These are phyloP conservation scores for Calephelis perditalis DNA, from an alignment of 2,888 invertebrate genomes.

Conservation along the genomic window DNA sequence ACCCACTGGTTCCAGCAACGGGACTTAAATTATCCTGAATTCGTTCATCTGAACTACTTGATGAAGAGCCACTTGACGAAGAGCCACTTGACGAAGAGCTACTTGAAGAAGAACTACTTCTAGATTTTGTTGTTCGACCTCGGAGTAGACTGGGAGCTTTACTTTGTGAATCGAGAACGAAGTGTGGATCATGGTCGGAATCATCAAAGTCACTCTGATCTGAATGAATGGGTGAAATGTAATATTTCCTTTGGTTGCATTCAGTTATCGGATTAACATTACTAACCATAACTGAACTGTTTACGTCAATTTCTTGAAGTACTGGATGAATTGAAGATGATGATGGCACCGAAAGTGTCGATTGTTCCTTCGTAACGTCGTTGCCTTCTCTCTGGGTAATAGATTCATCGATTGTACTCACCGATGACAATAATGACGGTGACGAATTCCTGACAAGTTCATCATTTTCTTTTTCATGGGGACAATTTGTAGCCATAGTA, in stretches of 20 bases:
- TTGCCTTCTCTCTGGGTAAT: too few species aligned
- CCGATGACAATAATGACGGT: too few species aligned
- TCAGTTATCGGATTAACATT: conserved; percentile 18
- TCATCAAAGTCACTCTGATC: conserved; percentile 2
- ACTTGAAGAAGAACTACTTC: conserved; percentile 24
- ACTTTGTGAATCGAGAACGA: conserved; percentile 1
- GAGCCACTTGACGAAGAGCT: conserved; percentile 19
- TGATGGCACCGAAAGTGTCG: too few species aligned
- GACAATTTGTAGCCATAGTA: too few species aligned
- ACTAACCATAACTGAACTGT: neutral
- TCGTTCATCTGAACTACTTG: neutral
- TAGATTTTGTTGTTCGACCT: conserved; percentile 21
- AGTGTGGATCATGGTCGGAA: conserved; percentile 8
- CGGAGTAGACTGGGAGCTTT: conserved; percentile 20
- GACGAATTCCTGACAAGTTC: too few species aligned
- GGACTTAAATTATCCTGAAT: conserved; percentile 6
- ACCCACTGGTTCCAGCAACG: conserved; percentile 2
- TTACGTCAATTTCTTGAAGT: conserved; percentile 3
- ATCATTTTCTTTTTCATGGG: too few species aligned
- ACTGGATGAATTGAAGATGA: conserved; percentile 5
- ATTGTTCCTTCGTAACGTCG: too few species aligned
- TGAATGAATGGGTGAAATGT: conserved; percentile 19
- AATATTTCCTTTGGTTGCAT: conserved; percentile 26
- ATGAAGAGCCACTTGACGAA: too few species aligned
- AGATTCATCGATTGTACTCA: too few species aligned